Conservation (phyloP, 2,113 vertebrate species). For the Hypanus sabinus region DNA sequence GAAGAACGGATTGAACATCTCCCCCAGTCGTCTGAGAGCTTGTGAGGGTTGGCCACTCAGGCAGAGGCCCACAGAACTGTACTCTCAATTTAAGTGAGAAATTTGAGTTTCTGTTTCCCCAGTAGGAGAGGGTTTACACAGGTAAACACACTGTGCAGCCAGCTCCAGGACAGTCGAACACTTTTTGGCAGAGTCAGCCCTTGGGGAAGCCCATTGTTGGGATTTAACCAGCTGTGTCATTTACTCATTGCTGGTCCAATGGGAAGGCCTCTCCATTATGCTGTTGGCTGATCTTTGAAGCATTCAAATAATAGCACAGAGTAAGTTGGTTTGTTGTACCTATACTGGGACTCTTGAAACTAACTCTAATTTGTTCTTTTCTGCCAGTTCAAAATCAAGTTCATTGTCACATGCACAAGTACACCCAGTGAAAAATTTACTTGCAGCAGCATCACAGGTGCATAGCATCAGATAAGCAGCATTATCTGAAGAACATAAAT, state of each 20-base stretch:
- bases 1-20: background rate
- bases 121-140: background rate
- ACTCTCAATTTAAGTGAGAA: background rate
- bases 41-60: background rate
- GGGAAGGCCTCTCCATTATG: too few relatives aligned
- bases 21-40: background rate
- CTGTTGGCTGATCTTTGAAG: background rate
- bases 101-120: background rate
- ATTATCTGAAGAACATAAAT: too few relatives aligned
- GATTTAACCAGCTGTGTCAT: background rate
- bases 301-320: background rate
- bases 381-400: background rate
- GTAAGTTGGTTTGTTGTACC: background rate
- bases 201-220: background rate
- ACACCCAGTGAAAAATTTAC: too few relatives aligned
- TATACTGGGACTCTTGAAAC: background rate
- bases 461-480: too few relatives aligned
- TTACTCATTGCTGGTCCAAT: background rate
- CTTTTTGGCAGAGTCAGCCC: background rate
- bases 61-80: background rate
- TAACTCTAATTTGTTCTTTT: background rate
- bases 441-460: too few relatives aligned
- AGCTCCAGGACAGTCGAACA: background rate
- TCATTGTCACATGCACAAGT: too few relatives aligned
- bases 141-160: background rate